These are phyloP conservation scores for Chesias legatella DNA, from an alignment of 2,888 invertebrate genomes.

Conservation along the genomic window DNA sequence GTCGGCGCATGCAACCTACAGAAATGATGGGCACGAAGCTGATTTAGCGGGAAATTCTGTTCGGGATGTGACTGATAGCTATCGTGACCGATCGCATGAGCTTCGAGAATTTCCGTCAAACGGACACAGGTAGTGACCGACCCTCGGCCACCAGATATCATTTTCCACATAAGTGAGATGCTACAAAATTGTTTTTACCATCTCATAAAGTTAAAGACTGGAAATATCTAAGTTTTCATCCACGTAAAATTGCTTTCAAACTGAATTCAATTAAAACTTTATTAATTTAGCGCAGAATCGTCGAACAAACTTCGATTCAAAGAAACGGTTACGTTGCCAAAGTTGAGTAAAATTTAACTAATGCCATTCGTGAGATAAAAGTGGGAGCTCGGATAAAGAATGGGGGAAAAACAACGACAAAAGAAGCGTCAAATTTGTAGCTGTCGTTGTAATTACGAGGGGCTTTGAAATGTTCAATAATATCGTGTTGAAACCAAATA, in stretches of 20 bases:
- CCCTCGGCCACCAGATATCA: slow-evolving; percentile 17
- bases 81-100: slow-evolving; percentile 47
- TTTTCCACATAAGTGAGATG: slow-evolving; percentile 19
- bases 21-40: slow-evolving; percentile 35
- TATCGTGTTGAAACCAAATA: slow-evolving; percentile 44
- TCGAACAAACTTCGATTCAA: slow-evolving; percentile 58
- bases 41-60: slow-evolving; percentile 49
- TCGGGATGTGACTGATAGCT: slow-evolving; percentile 43
- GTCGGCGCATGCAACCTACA: slow-evolving; percentile 30
- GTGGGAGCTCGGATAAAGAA: slow-evolving; percentile 32
- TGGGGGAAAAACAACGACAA: slow-evolving; percentile 4
- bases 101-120: slow-evolving; percentile 43
- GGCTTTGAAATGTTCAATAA: slow-evolving; percentile 18
- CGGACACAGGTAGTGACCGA: slow-evolving; percentile 48
- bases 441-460: slow-evolving; percentile 12
- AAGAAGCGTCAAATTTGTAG: slow-evolving; percentile 1
- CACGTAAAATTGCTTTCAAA: slow-evolving; percentile 57
- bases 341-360: slow-evolving; percentile 61
- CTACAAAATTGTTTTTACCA: slow-evolving; percentile 15
- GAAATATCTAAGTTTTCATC: slow-evolving; percentile 49
- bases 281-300: slow-evolving; percentile 73
- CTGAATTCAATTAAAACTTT: slow-evolving; percentile 77
- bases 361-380: slow-evolving; percentile 70
- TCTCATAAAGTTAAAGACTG: slow-evolving; percentile 25
- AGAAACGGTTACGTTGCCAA: slow-evolving; percentile 62